phyloP scores from a whole-genome alignment of 2,797 vertebrate genomes.

The Sebastes flavidus region DNA sequence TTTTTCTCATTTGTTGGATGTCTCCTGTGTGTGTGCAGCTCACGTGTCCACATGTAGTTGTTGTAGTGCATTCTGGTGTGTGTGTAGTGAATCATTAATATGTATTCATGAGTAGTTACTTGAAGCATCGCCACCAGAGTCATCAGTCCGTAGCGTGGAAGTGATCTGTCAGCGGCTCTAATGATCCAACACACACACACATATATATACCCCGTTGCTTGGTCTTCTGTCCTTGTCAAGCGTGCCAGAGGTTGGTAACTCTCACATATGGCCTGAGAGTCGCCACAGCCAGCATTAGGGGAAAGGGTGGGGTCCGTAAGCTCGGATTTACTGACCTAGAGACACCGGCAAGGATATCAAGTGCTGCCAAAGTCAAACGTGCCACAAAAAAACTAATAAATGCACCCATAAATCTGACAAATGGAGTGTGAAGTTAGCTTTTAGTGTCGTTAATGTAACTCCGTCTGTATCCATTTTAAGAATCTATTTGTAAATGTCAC shows the following conservation, averaged over 20 bases:
- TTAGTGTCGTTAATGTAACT: background rate
- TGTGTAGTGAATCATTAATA: slow-evolving; percentile 40
- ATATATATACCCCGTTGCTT: background rate
- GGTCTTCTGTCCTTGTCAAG: slow-evolving; percentile 51
- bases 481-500: slow-evolving; percentile 19
- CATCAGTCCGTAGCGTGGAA: slow-evolving; percentile 58
- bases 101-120: slow-evolving; percentile 59
- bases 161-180: slow-evolving; percentile 49
- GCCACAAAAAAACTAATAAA: background rate
- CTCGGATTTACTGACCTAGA: slow-evolving; percentile 2
- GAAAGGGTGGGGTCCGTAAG: background rate
- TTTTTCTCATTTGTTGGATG: slow-evolving; percentile 37
- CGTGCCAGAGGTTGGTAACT: background rate
- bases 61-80: background rate
- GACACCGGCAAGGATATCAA: background rate
- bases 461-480: slow-evolving; percentile 6
- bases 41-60: background rate
- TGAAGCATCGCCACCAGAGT: slow-evolving; percentile 33
- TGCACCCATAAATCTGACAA: background rate
- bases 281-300: background rate
- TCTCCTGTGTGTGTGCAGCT: slow-evolving; percentile 6
- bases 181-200: slow-evolving; percentile 35
- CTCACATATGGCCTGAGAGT: slow-evolving; percentile 6
- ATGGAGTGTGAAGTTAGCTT: background rate
- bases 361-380: background rate